Conservation (phyloP, 2,113 vertebrate species). For the Ciconia boyciana region DNA sequence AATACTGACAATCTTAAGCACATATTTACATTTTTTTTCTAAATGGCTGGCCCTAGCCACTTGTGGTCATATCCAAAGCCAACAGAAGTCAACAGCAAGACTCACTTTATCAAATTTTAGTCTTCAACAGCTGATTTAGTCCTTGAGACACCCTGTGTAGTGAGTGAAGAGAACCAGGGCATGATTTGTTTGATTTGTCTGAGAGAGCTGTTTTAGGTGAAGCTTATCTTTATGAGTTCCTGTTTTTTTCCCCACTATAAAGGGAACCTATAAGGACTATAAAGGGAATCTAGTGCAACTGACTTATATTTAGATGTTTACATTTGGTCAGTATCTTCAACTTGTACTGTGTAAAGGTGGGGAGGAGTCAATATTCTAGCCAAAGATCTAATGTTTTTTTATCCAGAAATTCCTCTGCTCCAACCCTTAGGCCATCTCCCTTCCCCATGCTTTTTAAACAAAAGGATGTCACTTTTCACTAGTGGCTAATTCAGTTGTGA, state of each 20-base stretch:
- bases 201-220: background rate
- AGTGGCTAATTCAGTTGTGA: constrained; percentile 12
- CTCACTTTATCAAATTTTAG: background rate
- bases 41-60: background rate
- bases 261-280: background rate
- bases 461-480: constrained; percentile 10
- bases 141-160: background rate
- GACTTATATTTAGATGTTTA: background rate
- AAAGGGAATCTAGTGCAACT: background rate
- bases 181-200: background rate
- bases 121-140: background rate
- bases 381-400: background rate
- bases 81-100: background rate
- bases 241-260: background rate
- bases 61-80: background rate
- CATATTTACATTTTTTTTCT: background rate
- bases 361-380: background rate
- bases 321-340: background rate
- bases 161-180: background rate
- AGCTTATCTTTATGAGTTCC: background rate
- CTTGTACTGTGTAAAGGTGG: background rate
- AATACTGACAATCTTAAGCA: background rate
- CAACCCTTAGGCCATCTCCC: background rate
- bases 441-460: background rate
- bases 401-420: background rate